These are phyloP conservation scores for Thaleichthys pacificus DNA, from an alignment of 2,797 vertebrate species.

Conservation along the genomic window DNA sequence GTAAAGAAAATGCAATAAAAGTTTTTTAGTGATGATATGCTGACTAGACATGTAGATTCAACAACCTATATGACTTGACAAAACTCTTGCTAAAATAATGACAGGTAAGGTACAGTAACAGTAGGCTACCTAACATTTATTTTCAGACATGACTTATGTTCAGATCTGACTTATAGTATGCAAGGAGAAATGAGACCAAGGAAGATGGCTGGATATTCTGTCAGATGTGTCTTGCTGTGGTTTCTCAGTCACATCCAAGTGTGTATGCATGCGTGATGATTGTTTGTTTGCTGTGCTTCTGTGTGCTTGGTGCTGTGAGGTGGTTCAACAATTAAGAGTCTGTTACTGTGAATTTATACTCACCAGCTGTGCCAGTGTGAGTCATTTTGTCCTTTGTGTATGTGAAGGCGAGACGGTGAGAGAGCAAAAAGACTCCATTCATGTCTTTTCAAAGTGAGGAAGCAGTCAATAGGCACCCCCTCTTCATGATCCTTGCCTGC, in stretches of 20 bases:
- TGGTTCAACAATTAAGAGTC: neutral
- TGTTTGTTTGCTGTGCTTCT: neutral
- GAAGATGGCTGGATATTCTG: neutral
- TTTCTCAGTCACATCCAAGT: conserved; percentile 2
- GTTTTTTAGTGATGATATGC: too few species aligned
- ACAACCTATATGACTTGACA: neutral
- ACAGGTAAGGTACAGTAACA: neutral
- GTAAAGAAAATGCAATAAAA: too few species aligned
- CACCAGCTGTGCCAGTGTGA: neutral
- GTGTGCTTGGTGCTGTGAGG: neutral
- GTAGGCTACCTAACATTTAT: conserved; percentile 14
- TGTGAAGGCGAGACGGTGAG: neutral
- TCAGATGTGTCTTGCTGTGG: conserved; percentile 3
- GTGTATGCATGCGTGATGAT: neutral
- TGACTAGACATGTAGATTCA: too few species aligned
- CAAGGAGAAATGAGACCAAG: neutral
- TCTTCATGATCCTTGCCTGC: neutral
- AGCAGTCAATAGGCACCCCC: neutral
- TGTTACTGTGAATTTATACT: neutral
- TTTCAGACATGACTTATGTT: conserved; percentile 34
- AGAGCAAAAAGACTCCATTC: neutral
- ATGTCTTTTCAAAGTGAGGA: neutral
- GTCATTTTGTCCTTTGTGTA: conserved; percentile 25
- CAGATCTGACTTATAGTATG: neutral
- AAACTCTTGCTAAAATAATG: neutral